phyloP scores from a whole-genome alignment of 2,113 vertebrate species.

The Mesoclemmys tuberculata region DNA sequence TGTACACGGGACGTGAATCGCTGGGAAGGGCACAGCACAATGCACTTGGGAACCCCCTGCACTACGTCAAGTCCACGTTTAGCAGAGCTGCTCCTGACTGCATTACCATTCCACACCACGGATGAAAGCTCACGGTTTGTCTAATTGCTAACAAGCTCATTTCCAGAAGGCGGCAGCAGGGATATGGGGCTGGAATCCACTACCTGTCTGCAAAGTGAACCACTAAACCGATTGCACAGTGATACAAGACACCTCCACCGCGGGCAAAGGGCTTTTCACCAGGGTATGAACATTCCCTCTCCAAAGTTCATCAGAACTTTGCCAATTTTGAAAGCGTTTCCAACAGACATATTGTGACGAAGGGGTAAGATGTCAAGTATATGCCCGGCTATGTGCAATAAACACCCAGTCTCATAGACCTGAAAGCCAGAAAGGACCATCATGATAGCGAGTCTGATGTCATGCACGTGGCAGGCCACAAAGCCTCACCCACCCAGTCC shows the following conservation, averaged over 20 bases:
- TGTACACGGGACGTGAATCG: neutral
- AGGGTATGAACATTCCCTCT: neutral
- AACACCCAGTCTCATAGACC: neutral
- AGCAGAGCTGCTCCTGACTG: neutral
- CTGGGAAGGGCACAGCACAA: neutral
- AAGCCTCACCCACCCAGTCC: no score
- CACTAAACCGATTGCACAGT: constrained; percentile 20
- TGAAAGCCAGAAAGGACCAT: neutral
- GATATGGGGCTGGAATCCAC: neutral
- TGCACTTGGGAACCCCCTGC: neutral
- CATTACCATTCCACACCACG: neutral
- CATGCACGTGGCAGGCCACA: no score
- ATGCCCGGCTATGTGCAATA: neutral
- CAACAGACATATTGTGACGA: accelerated
- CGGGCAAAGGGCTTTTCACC: neutral
- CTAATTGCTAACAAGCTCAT: constrained; percentile 70
- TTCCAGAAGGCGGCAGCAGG: constrained; percentile 54
- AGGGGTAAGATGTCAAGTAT: neutral
- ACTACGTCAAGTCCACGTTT: neutral
- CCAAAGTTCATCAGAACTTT: neutral
- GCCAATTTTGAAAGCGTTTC: neutral
- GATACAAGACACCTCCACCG: neutral
- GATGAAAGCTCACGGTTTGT: neutral
- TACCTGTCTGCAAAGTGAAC: constrained; percentile 43
- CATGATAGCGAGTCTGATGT: no score